Conservation (phyloP, 2,888 invertebrate species). For the Diadegma fenestrale region DNA sequence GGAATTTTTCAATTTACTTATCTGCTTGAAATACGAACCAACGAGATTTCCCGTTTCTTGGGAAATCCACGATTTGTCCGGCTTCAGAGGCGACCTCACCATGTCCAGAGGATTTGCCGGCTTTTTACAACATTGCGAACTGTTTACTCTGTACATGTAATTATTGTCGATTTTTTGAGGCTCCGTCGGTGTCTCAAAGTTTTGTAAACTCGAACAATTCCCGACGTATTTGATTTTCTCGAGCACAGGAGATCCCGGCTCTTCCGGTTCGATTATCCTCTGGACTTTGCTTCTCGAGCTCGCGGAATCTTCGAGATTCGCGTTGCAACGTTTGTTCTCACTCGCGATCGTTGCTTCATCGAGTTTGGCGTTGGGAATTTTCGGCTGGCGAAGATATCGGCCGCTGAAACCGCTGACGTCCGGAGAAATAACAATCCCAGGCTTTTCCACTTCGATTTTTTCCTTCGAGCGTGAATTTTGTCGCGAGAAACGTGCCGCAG, state of each 20-base stretch:
- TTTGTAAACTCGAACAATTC: slow-evolving; percentile 68
- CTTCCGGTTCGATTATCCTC: slow-evolving; percentile 45
- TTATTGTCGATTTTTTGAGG: slow-evolving; percentile 76
- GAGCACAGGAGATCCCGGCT: slow-evolving; percentile 57
- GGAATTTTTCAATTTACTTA: slow-evolving; percentile 78
- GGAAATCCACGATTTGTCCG: slow-evolving; percentile 76
- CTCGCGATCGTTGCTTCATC: slow-evolving; percentile 19
- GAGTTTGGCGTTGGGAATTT: slow-evolving; percentile 66
- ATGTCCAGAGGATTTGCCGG: slow-evolving; percentile 66
- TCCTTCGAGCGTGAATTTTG: slow-evolving; percentile 78
- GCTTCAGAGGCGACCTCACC: slow-evolving; percentile 49
- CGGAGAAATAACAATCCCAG: slow-evolving; percentile 73
- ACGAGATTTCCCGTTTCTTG: slow-evolving; percentile 77
- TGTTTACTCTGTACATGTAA: slow-evolving; percentile 75
- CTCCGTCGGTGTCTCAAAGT: slow-evolving; percentile 72
- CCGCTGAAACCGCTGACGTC: slow-evolving; percentile 76
- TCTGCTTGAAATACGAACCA: slow-evolving; percentile 80
- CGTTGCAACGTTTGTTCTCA: slow-evolving; percentile 46
- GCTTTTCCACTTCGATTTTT: slow-evolving; percentile 70
- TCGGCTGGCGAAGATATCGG: slow-evolving; percentile 75
- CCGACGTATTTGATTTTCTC: slow-evolving; percentile 82
- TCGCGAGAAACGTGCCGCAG: slow-evolving; percentile 72
- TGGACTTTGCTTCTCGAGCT: slow-evolving; percentile 42
- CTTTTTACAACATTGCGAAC: slow-evolving; percentile 60
- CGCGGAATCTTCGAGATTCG: slow-evolving; percentile 34